These are phyloP conservation scores for Hemicordylus capensis DNA, from an alignment of 2,113 vertebrate genomes.

Conservation along the genomic window DNA sequence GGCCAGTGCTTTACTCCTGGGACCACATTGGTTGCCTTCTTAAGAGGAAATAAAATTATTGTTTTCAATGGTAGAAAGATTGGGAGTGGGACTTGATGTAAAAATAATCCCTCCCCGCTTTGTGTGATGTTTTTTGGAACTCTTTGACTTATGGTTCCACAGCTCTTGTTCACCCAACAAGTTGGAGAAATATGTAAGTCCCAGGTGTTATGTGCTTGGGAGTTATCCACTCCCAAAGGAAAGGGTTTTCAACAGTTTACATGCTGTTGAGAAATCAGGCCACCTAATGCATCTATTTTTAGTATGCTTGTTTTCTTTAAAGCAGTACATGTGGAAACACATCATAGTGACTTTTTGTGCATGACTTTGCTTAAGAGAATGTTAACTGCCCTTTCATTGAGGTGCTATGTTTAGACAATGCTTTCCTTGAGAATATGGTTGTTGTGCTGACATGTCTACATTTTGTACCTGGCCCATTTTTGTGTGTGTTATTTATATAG, in stretches of 20 bases:
- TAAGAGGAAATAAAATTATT: not conserved
- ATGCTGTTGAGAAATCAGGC: rapidly evolving
- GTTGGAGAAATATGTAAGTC: slow-evolving; percentile 41
- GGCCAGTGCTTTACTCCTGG: not conserved
- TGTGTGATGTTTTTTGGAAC: not conserved
- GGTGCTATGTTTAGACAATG: not conserved
- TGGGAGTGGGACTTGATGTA: slow-evolving; percentile 12
- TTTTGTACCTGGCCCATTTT: not conserved
- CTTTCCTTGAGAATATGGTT: slow-evolving; percentile 9
- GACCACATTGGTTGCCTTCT: not conserved
- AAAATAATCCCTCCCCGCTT: slow-evolving; percentile 32
- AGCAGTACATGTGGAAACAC: slow-evolving; percentile 9
- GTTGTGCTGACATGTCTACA: not conserved
- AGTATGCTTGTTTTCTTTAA: not conserved
- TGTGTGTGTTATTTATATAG: not conserved
- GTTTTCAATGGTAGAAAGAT: slow-evolving; percentile 12
- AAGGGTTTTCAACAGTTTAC: slow-evolving; percentile 51
- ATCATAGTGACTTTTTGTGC: not conserved
- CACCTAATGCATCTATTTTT: slow-evolving; percentile 27
- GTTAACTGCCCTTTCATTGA: not conserved
- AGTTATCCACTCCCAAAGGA: slow-evolving; percentile 54
- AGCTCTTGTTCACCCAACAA: slow-evolving; percentile 31
- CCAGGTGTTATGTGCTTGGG: slow-evolving; percentile 55
- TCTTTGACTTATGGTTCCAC: slow-evolving; percentile 22
- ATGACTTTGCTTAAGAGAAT: slow-evolving; percentile 1